These are phyloP conservation scores for Lasioglossum marginatum DNA, from an alignment of 2,888 invertebrate genomes.

Conservation along the genomic window DNA sequence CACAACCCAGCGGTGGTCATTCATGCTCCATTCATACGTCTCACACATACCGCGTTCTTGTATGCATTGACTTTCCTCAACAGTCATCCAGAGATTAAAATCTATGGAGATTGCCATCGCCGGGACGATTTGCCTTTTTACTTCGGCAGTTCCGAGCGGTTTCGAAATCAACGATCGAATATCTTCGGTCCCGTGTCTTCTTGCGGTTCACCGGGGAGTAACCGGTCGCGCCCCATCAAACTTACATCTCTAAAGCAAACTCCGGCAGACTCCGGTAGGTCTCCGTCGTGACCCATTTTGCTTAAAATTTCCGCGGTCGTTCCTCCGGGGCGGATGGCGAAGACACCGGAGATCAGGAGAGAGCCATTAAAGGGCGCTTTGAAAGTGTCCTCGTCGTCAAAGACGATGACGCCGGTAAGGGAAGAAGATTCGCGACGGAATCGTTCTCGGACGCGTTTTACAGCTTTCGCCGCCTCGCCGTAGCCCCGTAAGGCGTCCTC, in stretches of 20 bases:
- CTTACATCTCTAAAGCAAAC: constrained; percentile 37
- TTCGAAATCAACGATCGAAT: constrained; percentile 29
- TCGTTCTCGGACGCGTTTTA: constrained; percentile 46
- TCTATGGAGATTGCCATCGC: neutral
- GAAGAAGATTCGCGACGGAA: constrained; percentile 48
- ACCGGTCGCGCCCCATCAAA: constrained; percentile 26
- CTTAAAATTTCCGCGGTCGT: constrained; percentile 24
- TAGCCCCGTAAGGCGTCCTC: constrained; percentile 27
- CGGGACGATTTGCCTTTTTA: neutral
- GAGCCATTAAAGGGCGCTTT: constrained; percentile 35
- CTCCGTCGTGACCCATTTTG: constrained; percentile 27
- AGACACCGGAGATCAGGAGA: constrained; percentile 27
- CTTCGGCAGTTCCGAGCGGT: neutral
- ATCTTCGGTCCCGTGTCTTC: constrained; percentile 29
- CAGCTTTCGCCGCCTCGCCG: constrained; percentile 8
- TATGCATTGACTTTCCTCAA: too few species aligned
- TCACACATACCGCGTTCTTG: too few species aligned
- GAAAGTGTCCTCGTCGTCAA: constrained; percentile 8
- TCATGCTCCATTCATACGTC: too few species aligned
- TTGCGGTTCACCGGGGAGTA: constrained; percentile 28
- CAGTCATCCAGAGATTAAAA: neutral
- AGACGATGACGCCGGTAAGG: constrained; percentile 32
- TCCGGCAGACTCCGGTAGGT: constrained; percentile 16
- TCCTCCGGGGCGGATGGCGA: neutral
- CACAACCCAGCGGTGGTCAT: too few species aligned